Conservation (phyloP, 2,113 vertebrate species). For the Pomatorhinus ruficollis region DNA sequence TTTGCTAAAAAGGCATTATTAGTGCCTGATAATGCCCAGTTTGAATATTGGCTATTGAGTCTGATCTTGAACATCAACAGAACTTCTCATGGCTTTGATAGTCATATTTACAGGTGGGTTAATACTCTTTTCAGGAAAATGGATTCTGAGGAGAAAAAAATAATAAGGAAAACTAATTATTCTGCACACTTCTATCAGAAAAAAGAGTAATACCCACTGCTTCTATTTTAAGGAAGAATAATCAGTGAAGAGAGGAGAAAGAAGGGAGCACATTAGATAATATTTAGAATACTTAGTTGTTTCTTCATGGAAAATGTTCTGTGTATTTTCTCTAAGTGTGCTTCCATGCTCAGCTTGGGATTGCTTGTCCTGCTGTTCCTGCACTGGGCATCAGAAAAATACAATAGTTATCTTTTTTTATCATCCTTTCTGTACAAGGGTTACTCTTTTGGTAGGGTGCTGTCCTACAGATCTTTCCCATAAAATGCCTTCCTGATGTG, state of each 20-base stretch:
- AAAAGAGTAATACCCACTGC: background rate
- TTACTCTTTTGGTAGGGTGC: background rate
- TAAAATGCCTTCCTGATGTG: background rate
- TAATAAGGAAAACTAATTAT: background rate
- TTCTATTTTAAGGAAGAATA: background rate
- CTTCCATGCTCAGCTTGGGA: background rate
- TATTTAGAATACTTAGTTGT: background rate
- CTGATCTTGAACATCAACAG: background rate
- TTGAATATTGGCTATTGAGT: background rate
- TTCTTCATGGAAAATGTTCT: background rate
- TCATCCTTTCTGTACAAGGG: background rate
- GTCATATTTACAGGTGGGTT: fast-evolving
- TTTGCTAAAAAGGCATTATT: background rate
- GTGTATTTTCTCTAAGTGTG: background rate
- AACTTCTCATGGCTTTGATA: background rate
- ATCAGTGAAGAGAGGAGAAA: background rate
- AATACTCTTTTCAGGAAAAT: background rate
- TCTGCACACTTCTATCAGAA: background rate
- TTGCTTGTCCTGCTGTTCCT: background rate
- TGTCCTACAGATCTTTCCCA: background rate
- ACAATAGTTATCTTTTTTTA: background rate
- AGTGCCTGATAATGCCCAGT: background rate
- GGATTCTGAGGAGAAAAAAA: background rate
- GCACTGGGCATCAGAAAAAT: background rate
- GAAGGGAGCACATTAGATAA: background rate